These are phyloP conservation scores for Pseudoips prasinana DNA, from an alignment of 2,888 invertebrate species.

Conservation along the genomic window DNA sequence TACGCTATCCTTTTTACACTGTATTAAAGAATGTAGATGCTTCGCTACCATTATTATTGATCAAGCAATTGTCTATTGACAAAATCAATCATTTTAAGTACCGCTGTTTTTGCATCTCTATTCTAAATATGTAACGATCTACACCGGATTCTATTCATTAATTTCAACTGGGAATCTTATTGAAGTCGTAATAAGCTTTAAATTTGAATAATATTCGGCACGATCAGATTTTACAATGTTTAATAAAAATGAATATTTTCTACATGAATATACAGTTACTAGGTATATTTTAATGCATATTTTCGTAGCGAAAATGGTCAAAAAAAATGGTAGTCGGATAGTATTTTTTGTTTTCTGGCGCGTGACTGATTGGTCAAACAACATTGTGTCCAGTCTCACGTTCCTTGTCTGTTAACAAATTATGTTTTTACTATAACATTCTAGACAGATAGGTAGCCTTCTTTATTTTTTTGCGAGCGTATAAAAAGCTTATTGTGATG, in stretches of 20 bases:
- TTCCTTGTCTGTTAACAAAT: constrained; percentile 57
- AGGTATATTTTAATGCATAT: constrained; percentile 19
- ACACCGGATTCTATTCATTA: constrained; percentile 17
- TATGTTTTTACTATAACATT: constrained; percentile 43
- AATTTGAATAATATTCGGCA: not conserved
- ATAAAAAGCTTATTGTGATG: constrained; percentile 18
- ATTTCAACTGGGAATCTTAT: constrained; percentile 4
- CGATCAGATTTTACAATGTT: too few relatives aligned
- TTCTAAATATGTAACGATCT: constrained; percentile 11
- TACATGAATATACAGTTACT: too few relatives aligned
- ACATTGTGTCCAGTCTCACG: constrained; percentile 55
- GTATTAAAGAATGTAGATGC: too few relatives aligned
- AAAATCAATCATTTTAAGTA: constrained; percentile 20
- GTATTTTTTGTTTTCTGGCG: constrained; percentile 40
- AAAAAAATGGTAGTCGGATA: constrained; percentile 32
- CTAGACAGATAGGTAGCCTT: constrained; percentile 20
- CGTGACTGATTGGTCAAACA: constrained; percentile 54
- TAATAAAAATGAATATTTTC: too few relatives aligned
- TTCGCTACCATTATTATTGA: constrained; percentile 35
- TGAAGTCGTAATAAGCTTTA: not conserved
- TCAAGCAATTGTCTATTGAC: constrained; percentile 39
- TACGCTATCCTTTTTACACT: too few relatives aligned
- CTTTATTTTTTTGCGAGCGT: constrained; percentile 14
- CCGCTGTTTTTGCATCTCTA: constrained; percentile 15
- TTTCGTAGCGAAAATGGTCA: constrained; percentile 26